Evolutionary conservation across 2,888 invertebrate genomes (phyloP), one percentile per base, ranked within the genome.

Genomic region (Alcis repandata): DNA sequence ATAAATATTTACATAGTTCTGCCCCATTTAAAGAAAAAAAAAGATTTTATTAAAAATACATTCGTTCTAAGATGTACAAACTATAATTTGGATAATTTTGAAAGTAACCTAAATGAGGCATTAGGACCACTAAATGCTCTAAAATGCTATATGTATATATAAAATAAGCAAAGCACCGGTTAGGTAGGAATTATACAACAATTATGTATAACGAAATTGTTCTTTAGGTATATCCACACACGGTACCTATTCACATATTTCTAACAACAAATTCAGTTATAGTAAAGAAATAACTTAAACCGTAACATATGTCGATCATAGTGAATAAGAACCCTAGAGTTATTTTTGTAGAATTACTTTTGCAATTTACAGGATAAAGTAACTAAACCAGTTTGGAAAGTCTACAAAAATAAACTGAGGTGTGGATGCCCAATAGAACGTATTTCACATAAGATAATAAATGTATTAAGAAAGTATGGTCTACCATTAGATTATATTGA

Each of bases 91-190:
- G 48, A 32, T 27, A 33, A 17, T 36, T 13, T 19, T 48, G 13
- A n/a, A 52, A 6, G 41, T 53, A 38, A 19, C 22, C n/a, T 52
- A 38, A 58, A 36, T 52, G 38, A 56, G 46, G 40, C 10, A 51
- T 40, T 40, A 19, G 41, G 54, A 41, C 84, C 80, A 79, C 87
- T 90, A 92, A 92, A 92, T 92, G 91, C 91, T 86, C 87, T 88
- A 90, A 90, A 91, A 92, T 92, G 91, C 91, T 87, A 88, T 87
- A 88, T 64, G 78, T 78, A 76, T 76, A 77, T 79, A 82, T 76
- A 63, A 78, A 78, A 83, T 56, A 38, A 79, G 79, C 68, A 82
- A 90, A 79, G 91, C 92, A 91, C 92, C 90, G 33, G 17, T 33
- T 56, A 22, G 3, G 6, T 22, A 41, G 17, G 36, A 36, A 46